These are phyloP conservation scores for Pseudorectes ferrugineus DNA, from an alignment of 2,113 vertebrate species.

Conservation along the genomic window DNA sequence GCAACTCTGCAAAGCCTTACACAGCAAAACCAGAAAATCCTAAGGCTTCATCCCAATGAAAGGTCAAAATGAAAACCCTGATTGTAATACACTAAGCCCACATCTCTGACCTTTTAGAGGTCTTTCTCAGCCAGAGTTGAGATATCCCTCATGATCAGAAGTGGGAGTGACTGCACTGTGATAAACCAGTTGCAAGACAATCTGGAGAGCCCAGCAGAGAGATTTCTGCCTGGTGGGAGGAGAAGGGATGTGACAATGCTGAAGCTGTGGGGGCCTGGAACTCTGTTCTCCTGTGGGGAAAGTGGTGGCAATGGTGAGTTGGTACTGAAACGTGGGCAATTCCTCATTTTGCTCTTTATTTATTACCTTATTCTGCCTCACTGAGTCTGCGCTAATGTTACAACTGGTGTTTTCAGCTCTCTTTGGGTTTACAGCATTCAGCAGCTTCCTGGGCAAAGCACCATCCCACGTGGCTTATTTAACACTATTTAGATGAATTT, in stretches of 20 bases:
- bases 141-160: background rate
- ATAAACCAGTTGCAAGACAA: background rate
- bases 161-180: background rate
- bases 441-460: background rate
- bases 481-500: background rate
- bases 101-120: background rate
- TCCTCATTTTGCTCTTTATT: background rate
- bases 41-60: background rate
- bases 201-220: background rate
- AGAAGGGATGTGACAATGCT: background rate
- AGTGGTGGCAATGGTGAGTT: background rate
- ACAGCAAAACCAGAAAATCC: background rate
- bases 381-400: background rate
- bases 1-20: background rate
- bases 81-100: background rate
- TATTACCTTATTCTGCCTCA: background rate
- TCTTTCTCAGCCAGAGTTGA: background rate
- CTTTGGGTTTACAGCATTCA: background rate
- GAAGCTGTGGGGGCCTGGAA: background rate
- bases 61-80: background rate
- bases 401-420: background rate
- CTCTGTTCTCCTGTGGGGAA: background rate
- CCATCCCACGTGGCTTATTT: background rate
- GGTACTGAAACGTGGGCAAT: background rate
- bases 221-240: rapidly evolving